Conservation (phyloP, 2,113 vertebrate genomes). For the Talpa occidentalis region DNA sequence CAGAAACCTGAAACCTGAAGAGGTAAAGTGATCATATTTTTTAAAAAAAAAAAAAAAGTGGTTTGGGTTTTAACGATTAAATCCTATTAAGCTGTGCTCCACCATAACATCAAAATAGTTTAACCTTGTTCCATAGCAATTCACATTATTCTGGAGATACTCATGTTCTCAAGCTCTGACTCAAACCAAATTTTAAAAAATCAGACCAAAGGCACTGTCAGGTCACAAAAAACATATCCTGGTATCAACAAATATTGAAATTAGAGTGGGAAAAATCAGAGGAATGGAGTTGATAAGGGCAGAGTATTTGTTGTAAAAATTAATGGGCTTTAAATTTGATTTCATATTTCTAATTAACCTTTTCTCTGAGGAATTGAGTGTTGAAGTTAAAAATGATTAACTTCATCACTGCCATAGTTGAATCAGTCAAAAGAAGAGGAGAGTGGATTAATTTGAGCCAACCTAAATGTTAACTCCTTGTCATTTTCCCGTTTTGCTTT, state of each 20-base stretch:
- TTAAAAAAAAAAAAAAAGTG: background rate
- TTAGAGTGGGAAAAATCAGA: background rate
- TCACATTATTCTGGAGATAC: background rate
- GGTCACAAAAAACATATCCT: background rate
- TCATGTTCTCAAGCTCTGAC: background rate
- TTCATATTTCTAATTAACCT: background rate
- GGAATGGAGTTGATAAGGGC: background rate
- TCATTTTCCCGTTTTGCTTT: background rate
- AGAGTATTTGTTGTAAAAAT: background rate
- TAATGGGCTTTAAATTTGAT: background rate
- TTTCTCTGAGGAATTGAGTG: background rate
- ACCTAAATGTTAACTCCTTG: background rate
- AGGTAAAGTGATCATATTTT: background rate
- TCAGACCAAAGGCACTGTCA: background rate
- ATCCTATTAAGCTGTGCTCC: background rate
- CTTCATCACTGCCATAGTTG: background rate
- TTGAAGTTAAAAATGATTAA: background rate
- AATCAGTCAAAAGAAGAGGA: background rate
- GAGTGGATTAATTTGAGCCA: background rate
- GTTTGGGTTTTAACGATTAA: slow-evolving; percentile 34
- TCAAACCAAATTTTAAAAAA: background rate
- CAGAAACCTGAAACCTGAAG: slow-evolving; percentile 33
- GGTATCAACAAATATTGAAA: background rate
- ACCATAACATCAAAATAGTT: background rate
- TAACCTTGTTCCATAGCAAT: background rate